Evolutionary conservation across 2,888 invertebrate species (phyloP), one percentile per base, ranked within the genome.

Genomic region (Nomada flava): DNA sequence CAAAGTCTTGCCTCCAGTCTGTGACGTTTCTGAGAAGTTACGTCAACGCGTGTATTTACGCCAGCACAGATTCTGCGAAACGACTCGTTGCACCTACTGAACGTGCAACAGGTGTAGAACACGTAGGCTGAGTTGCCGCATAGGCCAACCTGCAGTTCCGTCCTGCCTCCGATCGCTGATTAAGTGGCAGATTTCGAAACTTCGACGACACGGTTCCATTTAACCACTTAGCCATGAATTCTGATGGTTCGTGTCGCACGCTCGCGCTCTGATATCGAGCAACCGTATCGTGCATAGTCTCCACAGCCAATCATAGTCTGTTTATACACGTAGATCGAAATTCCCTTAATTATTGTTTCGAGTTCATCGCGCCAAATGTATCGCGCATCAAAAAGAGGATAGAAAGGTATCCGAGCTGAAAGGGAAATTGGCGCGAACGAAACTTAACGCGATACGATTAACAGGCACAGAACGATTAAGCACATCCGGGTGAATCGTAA

Each of bases 61-160:
- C 59, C 23, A 57, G 42, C 42, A 3, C 59, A 26, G 50, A 36
- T 77, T 70, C 69, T 62, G 60, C 29, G 77, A 76, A 82, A 81
- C 83, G 72, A 64, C 76, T 82, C 55, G 65, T 20, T 36, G 53
- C 18, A 55, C 80, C 71, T 60, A 74, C 62, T 44, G 18, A 36
- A 60, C 67, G 63, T 73, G 89, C 89, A 88, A 87, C 87, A 85
- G 88, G 86, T 87, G 85, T 57, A 79, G 73, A 70, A 81, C 75
- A 79, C 50, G 53, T 79, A 73, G 72, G 78, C 72, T 87, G 72
- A 78, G 52, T 60, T 62, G 70, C 47, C 63, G 67, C 79, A 71
- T 81, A 76, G 75, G 64, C 73, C 53, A 42, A 79, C 75, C 82
- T 65, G 82, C 73, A 76, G 73, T 79, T 78, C 64, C 79, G 79